These are phyloP conservation scores for Styela clava DNA, from an alignment of 23 tunicate species.

Conservation along the genomic window DNA sequence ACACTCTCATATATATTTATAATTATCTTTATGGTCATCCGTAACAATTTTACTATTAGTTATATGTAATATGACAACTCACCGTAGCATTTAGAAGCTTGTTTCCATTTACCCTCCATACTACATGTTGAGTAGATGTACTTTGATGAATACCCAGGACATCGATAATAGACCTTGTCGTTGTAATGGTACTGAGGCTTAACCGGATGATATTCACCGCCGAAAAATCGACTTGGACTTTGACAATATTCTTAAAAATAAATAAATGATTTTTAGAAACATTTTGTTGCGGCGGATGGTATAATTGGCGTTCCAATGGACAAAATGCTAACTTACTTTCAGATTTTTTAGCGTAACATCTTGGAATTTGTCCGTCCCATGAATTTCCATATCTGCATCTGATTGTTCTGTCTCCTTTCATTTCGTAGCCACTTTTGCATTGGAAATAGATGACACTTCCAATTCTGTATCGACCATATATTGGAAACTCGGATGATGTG, in stretches of 20 bases:
- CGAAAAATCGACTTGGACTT: neutral
- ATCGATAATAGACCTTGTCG: neutral
- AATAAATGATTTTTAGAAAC: too few species aligned
- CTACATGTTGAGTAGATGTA: neutral
- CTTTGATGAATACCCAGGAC: neutral
- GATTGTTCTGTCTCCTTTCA: neutral
- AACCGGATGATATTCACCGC: neutral
- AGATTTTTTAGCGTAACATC: neutral
- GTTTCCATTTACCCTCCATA: neutral
- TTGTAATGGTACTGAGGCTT: neutral
- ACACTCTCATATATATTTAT: too few species aligned
- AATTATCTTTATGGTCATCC: too few species aligned
- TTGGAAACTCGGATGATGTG: too few species aligned
- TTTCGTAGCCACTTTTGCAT: slow-evolving; percentile 5
- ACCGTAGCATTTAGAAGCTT: slow-evolving; percentile 3
- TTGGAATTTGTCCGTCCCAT: slow-evolving; percentile 7
- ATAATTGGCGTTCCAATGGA: neutral
- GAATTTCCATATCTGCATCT: neutral
- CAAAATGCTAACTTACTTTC: neutral
- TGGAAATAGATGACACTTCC: neutral
- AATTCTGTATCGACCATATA: neutral
- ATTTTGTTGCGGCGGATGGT: neutral
- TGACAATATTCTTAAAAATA: neutral
- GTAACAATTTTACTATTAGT: too few species aligned
- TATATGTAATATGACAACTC: neutral